Base-by-base conservation (phyloP, 2,888 invertebrate species). In the Drosophila gaucha region DNA sequence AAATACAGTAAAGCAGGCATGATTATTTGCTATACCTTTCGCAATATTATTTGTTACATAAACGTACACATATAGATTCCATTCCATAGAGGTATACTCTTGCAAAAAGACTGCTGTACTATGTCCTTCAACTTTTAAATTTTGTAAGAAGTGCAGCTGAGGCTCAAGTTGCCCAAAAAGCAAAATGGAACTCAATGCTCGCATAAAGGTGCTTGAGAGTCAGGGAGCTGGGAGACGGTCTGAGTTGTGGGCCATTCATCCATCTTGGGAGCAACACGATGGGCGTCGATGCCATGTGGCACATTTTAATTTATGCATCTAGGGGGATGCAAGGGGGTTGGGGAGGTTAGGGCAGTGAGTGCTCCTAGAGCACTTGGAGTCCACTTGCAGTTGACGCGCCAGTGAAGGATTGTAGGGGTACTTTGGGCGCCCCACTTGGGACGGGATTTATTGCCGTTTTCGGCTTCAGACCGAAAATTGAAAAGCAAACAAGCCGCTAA, bases 401-500 rank as follows among this genome's bases (percentile, higher is more conserved):
- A 20, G 50, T 66, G 60, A 66, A 68, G 74, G 50, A 64, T 67
- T 69, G 44, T 41, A 30, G 39, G 56, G 52, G 63, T 56, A 36
- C 64, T 68, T 70, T 39, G 58, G 41, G 60, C 60, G 58, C 56
- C 67, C 62, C 75, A 79, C 76, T 82, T 78, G 79, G 76, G 69
- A 70, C 78, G 54, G 84, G 82, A 83, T 83, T 83, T 83, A 83
- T 86, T 86, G 86, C 82, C 82, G 74, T 83, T 83, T 86, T 83
- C 72, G 85, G 70, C 86, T 73, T 67, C 71, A 78, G 82, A 68
- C 59, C 59, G 78, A 83, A 82, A 83, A 83, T 83, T 83, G 82
- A 83, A 86, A 86, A 84, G 86, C 84, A 83, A 83, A 83, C 82
- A 83, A 80, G 84, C 80, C 80, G 86, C 82, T 86, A 83, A 83